phyloP scores from a whole-genome alignment of 2,888 invertebrate genomes.

The Leptinotarsa rubiginosa region DNA sequence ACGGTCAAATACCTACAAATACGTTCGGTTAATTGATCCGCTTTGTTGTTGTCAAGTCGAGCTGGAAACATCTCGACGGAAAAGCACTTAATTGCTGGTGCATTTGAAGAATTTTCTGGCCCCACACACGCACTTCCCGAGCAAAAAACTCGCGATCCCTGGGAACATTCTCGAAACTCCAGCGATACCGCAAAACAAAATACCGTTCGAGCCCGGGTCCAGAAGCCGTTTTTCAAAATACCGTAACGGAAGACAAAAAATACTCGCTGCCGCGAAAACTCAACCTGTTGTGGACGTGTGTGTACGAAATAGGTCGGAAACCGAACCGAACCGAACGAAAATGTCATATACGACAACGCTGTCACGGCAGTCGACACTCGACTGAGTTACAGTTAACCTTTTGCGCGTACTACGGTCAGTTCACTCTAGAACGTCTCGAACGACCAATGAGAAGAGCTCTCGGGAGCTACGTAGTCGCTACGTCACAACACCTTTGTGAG shows the following conservation, averaged over 20 bases:
- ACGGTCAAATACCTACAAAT: constrained; percentile 43
- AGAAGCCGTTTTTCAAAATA: constrained; percentile 29
- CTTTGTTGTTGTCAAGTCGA: constrained; percentile 42
- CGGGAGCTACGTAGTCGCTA: constrained; percentile 52
- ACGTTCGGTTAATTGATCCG: constrained; percentile 43
- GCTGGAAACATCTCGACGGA: constrained; percentile 37
- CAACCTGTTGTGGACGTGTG: constrained; percentile 32
- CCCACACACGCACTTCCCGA: constrained; percentile 33
- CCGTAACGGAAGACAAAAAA: constrained; percentile 18
- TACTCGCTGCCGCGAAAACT: constrained; percentile 26
- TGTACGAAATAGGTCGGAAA: constrained; percentile 40
- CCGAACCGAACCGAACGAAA: constrained; percentile 32
- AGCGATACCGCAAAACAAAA: constrained; percentile 24
- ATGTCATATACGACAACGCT: constrained; percentile 28
- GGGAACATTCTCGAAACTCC: constrained; percentile 26
- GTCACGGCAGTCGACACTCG: constrained; percentile 55
- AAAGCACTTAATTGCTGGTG: constrained; percentile 30
- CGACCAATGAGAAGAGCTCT: constrained; percentile 55
- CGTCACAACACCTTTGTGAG: constrained; percentile 57
- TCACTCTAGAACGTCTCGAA: constrained; percentile 56
- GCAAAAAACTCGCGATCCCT: constrained; percentile 24
- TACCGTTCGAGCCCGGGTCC: constrained; percentile 17
- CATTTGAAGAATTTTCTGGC: constrained; percentile 31
- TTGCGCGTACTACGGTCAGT: constrained; percentile 59
- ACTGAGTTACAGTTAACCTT: constrained; percentile 59